Percentiles rank a stretch among this genome's conserved stretches.
Evolutionary conservation across 1,140 invertebrate species (phyloP).

Genomic region (Ylistrum balloti): DNA sequence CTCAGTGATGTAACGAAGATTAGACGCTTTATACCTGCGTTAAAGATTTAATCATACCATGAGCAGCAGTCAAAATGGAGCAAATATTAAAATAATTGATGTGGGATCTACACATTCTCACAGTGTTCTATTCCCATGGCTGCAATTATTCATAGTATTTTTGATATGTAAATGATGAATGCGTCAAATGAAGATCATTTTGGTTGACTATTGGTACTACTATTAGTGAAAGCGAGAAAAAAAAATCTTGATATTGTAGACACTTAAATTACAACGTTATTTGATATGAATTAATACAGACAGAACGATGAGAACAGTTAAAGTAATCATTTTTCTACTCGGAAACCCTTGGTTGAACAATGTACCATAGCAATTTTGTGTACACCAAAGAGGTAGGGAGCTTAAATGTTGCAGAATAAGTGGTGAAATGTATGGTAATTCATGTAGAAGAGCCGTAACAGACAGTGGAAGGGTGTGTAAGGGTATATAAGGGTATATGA

Average conservation of each 20-base stretch:
- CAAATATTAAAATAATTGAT: conserved; percentile 29
- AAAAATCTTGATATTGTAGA: neutral
- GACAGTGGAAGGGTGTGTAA: too few species aligned
- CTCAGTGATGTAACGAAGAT: neutral
- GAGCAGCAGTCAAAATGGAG: conserved; percentile 23
- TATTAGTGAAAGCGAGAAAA: neutral
- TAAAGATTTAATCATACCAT: conserved; percentile 36
- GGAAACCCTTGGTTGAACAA: too few species aligned
- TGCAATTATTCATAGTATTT: neutral
- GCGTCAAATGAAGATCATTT: neutral
- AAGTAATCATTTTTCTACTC: too few species aligned
- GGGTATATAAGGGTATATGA: too few species aligned
- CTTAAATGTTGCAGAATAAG: too few species aligned
- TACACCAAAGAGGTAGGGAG: too few species aligned
- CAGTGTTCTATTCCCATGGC: neutral
- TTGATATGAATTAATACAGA: neutral
- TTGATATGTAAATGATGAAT: neutral
- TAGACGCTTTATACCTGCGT: conserved; percentile 20
- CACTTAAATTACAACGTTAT: neutral
- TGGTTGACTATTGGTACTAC: neutral
- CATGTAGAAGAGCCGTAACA: too few species aligned
- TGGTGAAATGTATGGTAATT: too few species aligned
- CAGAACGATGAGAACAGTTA: neutral
- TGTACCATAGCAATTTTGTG: too few species aligned
- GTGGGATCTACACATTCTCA: conserved; percentile 12